Conservation (phyloP, 2,888 invertebrate genomes). For the Apomyelois bistriatella region DNA sequence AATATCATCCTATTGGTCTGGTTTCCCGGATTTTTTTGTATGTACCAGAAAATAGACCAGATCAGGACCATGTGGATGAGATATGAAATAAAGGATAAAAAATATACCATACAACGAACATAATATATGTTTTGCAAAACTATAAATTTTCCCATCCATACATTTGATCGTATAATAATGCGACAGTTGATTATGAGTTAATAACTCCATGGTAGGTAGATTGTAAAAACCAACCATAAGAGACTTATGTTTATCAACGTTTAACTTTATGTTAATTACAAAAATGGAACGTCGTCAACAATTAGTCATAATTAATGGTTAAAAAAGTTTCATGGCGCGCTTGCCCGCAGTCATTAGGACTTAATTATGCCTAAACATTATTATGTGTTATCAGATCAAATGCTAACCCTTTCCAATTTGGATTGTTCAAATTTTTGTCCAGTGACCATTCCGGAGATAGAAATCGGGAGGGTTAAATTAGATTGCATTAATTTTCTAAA, state of each 20-base stretch:
- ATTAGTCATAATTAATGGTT: slow-evolving; percentile 9
- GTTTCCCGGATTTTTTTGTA: too few relatives aligned
- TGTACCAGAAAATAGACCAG: too few relatives aligned
- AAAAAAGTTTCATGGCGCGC: not conserved
- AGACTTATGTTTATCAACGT: not conserved
- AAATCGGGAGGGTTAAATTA: slow-evolving; percentile 13
- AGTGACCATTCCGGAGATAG: slow-evolving; percentile 9
- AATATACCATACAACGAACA: too few relatives aligned
- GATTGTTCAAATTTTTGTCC: slow-evolving; percentile 39
- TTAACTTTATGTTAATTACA: slow-evolving; percentile 1
- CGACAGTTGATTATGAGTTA: too few relatives aligned
- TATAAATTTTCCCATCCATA: too few relatives aligned
- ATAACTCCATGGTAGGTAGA: too few relatives aligned
- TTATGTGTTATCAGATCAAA: slow-evolving; percentile 41
- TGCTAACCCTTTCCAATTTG: slow-evolving; percentile 59
- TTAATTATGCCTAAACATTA: slow-evolving; percentile 13
- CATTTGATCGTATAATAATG: too few relatives aligned
- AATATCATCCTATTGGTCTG: too few relatives aligned
- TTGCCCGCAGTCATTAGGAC: slow-evolving; percentile 1
- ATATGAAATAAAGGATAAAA: too few relatives aligned
- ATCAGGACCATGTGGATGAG: too few relatives aligned
- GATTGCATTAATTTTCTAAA: not conserved
- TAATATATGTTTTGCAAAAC: too few relatives aligned
- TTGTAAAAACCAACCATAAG: not conserved
- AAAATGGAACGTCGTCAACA: slow-evolving; percentile 1